These are phyloP conservation scores for Cheirogaleus medius DNA, from an alignment of 2,113 vertebrate genomes.

Conservation along the genomic window DNA sequence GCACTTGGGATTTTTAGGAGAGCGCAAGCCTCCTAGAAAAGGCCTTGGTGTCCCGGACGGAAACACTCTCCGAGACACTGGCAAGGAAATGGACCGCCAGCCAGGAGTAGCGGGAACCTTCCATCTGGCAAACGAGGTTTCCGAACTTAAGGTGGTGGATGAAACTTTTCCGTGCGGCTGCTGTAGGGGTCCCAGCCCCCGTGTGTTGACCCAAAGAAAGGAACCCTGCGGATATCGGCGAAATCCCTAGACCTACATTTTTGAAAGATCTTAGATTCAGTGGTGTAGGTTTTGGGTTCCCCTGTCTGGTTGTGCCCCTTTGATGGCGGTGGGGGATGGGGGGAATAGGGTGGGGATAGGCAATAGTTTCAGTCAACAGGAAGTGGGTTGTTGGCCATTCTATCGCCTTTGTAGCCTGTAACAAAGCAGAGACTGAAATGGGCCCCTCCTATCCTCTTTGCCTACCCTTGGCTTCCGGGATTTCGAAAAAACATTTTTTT, in stretches of 20 bases:
- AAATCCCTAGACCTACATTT: rapidly evolving
- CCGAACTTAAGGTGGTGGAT: background rate
- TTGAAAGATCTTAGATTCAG: background rate
- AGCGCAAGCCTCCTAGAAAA: rapidly evolving
- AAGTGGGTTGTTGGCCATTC: background rate
- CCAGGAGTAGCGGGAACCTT: too few relatives aligned
- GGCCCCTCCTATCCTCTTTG: background rate
- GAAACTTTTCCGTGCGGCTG: background rate
- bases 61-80: rapidly evolving
- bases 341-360: rapidly evolving
- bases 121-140: background rate
- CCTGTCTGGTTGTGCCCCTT: background rate
- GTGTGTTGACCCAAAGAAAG: background rate
- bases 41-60: rapidly evolving
- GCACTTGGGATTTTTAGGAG: rapidly evolving
- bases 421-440: background rate
- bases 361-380: background rate
- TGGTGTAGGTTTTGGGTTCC: background rate
- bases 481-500: background rate
- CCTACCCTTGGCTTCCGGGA: background rate
- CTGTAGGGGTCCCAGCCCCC: background rate
- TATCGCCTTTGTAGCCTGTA: background rate
- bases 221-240: background rate
- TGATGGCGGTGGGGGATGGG: too few relatives aligned
- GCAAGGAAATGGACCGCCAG: background rate